Evolutionary conservation across 92 coral and sea anemone species (phyloP).

Genomic region (Bergia sp.): DNA sequence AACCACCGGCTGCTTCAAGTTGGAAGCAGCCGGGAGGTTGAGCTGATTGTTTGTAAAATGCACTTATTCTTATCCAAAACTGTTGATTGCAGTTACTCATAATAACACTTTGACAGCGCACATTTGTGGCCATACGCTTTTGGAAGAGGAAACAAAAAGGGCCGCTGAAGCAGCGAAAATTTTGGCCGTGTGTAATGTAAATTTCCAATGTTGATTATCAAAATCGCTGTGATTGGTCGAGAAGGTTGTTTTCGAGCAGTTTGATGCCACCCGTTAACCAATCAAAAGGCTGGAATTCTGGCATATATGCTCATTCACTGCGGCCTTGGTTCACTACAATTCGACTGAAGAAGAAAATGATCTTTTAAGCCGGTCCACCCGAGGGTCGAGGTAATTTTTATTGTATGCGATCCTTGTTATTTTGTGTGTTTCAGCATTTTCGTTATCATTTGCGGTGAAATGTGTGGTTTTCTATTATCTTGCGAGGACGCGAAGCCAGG

Average conservation of each 20-base stretch:
- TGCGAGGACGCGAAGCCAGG: constrained; percentile 27
- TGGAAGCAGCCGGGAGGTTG: constrained; percentile 31
- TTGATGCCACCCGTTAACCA: constrained; percentile 24
- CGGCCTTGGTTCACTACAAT: constrained; percentile 37
- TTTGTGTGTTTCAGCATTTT: constrained; percentile 10
- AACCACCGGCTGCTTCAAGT: constrained; percentile 44
- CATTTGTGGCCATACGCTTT: not conserved
- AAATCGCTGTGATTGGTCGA: constrained; percentile 32
- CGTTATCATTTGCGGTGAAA: constrained; percentile 35
- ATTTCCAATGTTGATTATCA: constrained; percentile 29
- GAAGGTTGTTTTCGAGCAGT: constrained; percentile 34
- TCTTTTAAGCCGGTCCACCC: not conserved
- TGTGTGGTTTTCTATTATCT: constrained; percentile 29
- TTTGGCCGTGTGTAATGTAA: constrained; percentile 42
- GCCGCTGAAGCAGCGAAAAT: constrained; percentile 16
- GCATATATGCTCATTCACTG: constrained; percentile 46
- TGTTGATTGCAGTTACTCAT: constrained; percentile 38
- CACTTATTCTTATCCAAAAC: constrained; percentile 8
- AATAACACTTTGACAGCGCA: constrained; percentile 5
- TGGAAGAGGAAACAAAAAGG: constrained; percentile 17
- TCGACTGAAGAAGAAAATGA: constrained; percentile 27
- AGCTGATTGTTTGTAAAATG: not conserved
- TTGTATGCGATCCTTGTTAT: constrained; percentile 13
- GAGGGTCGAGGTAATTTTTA: constrained; percentile 27
- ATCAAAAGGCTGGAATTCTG: constrained; percentile 23